Evolutionary conservation across 2,797 vertebrate species (phyloP).

Genomic region (Epinephelus malabaricus): DNA sequence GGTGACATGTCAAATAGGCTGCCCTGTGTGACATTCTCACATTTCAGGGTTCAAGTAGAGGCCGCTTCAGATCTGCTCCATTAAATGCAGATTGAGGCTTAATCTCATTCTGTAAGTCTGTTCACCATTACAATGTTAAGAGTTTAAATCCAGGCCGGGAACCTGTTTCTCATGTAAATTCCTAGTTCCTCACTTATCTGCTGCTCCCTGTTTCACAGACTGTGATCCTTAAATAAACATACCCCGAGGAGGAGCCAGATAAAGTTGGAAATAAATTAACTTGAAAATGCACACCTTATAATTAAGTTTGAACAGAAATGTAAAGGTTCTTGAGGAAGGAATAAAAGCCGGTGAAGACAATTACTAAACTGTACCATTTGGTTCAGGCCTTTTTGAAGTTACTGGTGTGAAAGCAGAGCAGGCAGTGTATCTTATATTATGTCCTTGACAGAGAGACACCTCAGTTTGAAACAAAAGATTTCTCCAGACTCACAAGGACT

Average conservation of each 20-base stretch:
- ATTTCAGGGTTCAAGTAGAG: slow-evolving; percentile 88
- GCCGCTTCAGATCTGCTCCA: slow-evolving; percentile 86
- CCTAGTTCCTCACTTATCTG: slow-evolving; percentile 70
- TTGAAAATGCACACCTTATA: not conserved
- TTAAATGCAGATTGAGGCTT: slow-evolving; percentile 87
- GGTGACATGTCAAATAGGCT: slow-evolving; percentile 85
- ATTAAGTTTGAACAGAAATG: slow-evolving; percentile 1
- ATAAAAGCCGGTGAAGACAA: not conserved
- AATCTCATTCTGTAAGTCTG: slow-evolving; percentile 87
- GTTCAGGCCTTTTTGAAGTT: slow-evolving; percentile 25
- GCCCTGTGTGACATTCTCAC: slow-evolving; percentile 87
- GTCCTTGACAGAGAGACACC: slow-evolving; percentile 42
- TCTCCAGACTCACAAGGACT: slow-evolving; percentile 12
- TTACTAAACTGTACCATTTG: slow-evolving; percentile 23
- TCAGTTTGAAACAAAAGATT: slow-evolving; percentile 30
- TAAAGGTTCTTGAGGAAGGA: not conserved
- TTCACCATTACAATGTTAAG: slow-evolving; percentile 87
- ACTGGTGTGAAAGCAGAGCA: slow-evolving; percentile 19
- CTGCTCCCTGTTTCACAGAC: slow-evolving; percentile 73
- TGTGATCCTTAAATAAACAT: slow-evolving; percentile 82
- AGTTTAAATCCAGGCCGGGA: slow-evolving; percentile 85
- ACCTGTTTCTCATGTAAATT: slow-evolving; percentile 89
- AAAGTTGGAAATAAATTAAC: slow-evolving; percentile 26
- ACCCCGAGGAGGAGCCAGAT: slow-evolving; percentile 40
- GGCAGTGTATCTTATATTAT: not conserved